Evolutionary conservation across 2,113 vertebrate species (phyloP), one percentile per base, ranked within the genome.

Genomic region (Stictonetta naevosa): DNA sequence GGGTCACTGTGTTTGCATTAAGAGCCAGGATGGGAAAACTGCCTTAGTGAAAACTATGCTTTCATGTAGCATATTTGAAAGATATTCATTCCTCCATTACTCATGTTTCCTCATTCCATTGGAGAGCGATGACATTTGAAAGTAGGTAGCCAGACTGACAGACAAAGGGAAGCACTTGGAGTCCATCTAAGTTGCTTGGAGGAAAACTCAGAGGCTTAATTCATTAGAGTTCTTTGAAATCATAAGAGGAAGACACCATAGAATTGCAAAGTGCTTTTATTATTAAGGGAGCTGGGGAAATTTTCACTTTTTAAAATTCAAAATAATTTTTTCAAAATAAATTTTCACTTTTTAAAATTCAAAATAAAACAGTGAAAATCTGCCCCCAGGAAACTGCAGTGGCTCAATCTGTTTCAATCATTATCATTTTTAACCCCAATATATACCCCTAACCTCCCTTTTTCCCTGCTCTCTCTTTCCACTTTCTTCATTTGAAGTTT

Each of bases 1-100:
- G 93, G 97, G 95, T 96, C 94, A 96, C 86, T 88, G 67, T 93
- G 93, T 76, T 94, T 92, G 48, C 81, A 79, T 93, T 84, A 94
- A 93, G 71, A 74, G 79, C 69, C 90, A 87, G 71, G 78, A 92
- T 38, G 59, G 52, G 64, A 93, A 83, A 85, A 81, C 48, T 83
- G 74, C 62, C 66, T 96, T 86, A 6, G 2, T 78, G 86, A 90
- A 93, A 88, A 68, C 50, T 79, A 48, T 75, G 73, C 92, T 95
- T 97, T 97, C 91, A 96, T 94, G 88, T 81, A 83, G 74, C 75
- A 44, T 90, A 3, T 94, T 96, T 94, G 86, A 95, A 94, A 92
- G 84, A 69, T 89, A 93, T 63, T 92, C 40, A 33, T 93, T 85
- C 90, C 76, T 88, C 63, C 59, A 55, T 52, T 95, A 60, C 76